Base-by-base conservation (phyloP, 1,140 invertebrate genomes). In the Conus betulinus region DNA sequence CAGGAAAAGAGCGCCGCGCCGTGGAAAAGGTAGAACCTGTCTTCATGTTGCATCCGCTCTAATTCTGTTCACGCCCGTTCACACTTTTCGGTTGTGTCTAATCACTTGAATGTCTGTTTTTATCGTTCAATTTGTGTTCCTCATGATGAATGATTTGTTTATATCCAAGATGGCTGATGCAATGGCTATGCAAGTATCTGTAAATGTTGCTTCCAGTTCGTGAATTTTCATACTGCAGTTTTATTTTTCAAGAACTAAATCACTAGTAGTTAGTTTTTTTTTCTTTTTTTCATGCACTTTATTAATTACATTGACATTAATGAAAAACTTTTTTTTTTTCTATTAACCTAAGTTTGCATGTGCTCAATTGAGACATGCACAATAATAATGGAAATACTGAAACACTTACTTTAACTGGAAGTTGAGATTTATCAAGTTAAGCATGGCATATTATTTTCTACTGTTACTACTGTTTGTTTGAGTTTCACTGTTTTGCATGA, bases 11-110 rank as follows among this genome's bases (percentile, higher is more conserved):
- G 53, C 15, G 23, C 71, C 71, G 27, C 85, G 52, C 7, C 67
- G 85, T n/a, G 85, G 85, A 87, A 79, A 78, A 87, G 85, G 85
- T 87, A 87, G 39, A 20, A 10, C 55, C n/a, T 85, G 15, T 39
- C 25, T 85, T 71, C 3, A 74, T 74, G 63, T 85, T 85, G 27
- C 39, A 52, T 85, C 63, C 71, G 74, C 52, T 60, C 63, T 85
- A 51, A 67, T 23, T 52, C 15, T 15, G 51, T 78, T 78, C 67
- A 71, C 10, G 67, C 67, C 23, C 20, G 23, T 71, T 71, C 67
- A 20, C 67, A 17, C 13, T 71, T 71, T n/a, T 71, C 6, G 15
- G 8, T 60, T 60, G 57, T 60, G 67, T n/a, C 67, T 71, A 71
- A 71, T 71, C 15, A 20, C 11, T 85, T 85, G 82, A 88, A 76